Evolutionary conservation across 2,888 invertebrate genomes (phyloP), one percentile per base, ranked within the genome.

Genomic region (Lucinisca nassula): DNA sequence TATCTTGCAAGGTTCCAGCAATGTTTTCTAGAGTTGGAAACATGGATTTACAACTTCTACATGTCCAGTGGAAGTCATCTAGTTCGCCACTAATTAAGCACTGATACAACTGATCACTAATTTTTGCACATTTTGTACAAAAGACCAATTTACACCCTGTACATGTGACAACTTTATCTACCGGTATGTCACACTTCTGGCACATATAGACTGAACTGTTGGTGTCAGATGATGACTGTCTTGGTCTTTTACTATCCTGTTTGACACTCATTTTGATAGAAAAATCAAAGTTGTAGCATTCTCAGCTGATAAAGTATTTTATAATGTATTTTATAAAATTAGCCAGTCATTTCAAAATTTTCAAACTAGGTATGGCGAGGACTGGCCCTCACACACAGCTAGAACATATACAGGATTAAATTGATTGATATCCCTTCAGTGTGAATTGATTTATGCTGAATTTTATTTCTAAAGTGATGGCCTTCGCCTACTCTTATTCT

Each of bases 21-120:
- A 70, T 70, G 32, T 70, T 70, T 70, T 70, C 17, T n/a, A 70
- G 32, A 14, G 70, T 27, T 27, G 70, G 70, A 21, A 70, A 70
- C 27, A 30, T 70, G 10, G 27, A 10, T 21, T 70, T 70, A 21
- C 70, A 70, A 30, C 70, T 70, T 14, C 32, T 6, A 30, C 70
- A 70, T 6, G 6, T 14, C 70, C 70, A 70, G 24, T 32, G 70
- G 32, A 27, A 70, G 37, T 70, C 37, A 6, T 70, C 32, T 14
- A 70, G 6, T 6, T 70, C 70, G 14, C 70, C 70, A 27, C 8
- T 6, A 12, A 30, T 14, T 32, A 70, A 21, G 27, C 70, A 70
- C 3, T 37, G 6, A 70, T 70, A 70, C 24, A 70, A 21, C 32
- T 6, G 10, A 10, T 32, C 35, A 27, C 27, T 27, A 27, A 70